Evolutionary conservation across 2,888 invertebrate genomes (phyloP).

Genomic region (Pseudococcus longispinus): DNA sequence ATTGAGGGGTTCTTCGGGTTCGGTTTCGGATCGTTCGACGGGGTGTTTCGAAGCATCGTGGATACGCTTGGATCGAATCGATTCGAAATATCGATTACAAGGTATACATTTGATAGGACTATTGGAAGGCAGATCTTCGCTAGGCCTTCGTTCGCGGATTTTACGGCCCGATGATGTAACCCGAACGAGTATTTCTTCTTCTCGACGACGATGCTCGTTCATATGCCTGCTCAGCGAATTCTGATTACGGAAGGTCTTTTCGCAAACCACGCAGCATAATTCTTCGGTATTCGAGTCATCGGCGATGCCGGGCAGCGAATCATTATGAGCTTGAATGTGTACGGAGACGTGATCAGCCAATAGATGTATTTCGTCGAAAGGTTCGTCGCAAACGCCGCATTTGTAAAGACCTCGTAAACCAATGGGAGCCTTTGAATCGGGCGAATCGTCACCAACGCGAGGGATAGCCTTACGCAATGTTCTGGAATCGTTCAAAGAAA

Average conservation of each 20-base stretch:
- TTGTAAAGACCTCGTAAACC: background rate
- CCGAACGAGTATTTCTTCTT: constrained; percentile 33
- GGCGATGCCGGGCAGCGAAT: background rate
- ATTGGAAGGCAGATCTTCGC: background rate
- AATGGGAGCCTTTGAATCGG: background rate
- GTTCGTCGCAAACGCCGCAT: background rate
- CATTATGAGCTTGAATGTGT: background rate
- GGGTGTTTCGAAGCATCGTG: background rate
- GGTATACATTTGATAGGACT: background rate
- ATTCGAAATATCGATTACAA: background rate
- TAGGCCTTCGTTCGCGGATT: background rate
- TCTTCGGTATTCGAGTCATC: background rate
- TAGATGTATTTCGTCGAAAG: background rate
- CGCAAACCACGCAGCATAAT: constrained; percentile 6
- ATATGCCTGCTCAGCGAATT: background rate
- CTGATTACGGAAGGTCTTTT: background rate
- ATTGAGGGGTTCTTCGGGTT: no score
- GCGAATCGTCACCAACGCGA: background rate
- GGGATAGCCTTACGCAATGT: background rate
- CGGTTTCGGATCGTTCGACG: background rate
- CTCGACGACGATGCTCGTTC: constrained; percentile 2
- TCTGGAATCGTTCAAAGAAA: background rate
- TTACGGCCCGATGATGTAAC: background rate
- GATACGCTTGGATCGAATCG: background rate
- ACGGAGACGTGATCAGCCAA: background rate